Percentiles rank a stretch among this genome's conserved stretches.
Evolutionary conservation across 2,888 invertebrate genomes (phyloP).

Genomic region (Acronicta aceris): DNA sequence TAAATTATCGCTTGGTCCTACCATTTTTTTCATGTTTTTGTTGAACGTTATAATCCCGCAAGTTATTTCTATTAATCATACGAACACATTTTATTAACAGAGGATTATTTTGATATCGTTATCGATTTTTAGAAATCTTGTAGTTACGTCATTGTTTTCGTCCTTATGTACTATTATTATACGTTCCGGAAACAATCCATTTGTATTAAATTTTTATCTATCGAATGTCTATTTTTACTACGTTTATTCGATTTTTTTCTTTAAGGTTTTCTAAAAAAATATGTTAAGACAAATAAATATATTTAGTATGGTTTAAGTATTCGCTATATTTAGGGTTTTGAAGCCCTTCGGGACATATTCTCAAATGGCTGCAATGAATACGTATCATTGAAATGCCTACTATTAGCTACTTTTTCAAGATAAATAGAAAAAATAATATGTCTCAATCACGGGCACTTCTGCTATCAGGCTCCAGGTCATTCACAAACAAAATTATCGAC

Average conservation of each 20-base stretch:
- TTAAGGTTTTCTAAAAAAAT: too few relatives aligned
- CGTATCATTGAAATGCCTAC: too few relatives aligned
- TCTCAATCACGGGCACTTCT: conserved; percentile 4
- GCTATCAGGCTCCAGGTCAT: conserved; percentile 9
- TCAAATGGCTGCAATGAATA: too few relatives aligned
- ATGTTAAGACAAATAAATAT: too few relatives aligned
- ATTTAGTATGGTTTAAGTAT: too few relatives aligned
- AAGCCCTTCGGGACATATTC: too few relatives aligned
- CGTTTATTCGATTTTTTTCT: too few relatives aligned
- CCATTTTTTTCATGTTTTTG: background rate
- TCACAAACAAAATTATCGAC: conserved; percentile 31
- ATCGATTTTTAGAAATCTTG: conserved; percentile 8
- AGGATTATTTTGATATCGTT: conserved; percentile 22
- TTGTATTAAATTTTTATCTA: conserved; percentile 3
- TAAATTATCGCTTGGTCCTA: background rate
- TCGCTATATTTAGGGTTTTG: too few relatives aligned
- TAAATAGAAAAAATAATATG: too few relatives aligned
- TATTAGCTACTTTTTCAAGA: too few relatives aligned
- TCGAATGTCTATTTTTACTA: too few relatives aligned
- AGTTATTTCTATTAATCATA: too few relatives aligned
- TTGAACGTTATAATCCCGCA: background rate
- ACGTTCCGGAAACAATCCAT: background rate
- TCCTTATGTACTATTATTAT: background rate
- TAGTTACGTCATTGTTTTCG: background rate
- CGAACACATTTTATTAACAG: conserved; percentile 12